These are phyloP conservation scores for Branchellion lobata DNA, from an alignment of 2,888 invertebrate species.

Conservation along the genomic window DNA sequence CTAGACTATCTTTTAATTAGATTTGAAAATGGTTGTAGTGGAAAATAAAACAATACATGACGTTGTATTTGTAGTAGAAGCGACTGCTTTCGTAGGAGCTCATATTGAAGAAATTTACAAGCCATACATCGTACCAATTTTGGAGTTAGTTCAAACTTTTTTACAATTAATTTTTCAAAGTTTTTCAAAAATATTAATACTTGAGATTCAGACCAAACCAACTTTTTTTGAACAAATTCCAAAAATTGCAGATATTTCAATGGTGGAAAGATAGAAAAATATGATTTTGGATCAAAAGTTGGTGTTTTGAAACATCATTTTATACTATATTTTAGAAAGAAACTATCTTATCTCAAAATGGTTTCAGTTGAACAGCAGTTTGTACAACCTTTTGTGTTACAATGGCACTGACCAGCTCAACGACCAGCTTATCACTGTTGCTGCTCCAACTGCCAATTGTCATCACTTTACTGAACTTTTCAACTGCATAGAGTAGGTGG, in stretches of 20 bases:
- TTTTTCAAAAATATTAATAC: too few species aligned
- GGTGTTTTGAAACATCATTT: background rate
- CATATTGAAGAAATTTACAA: constrained; percentile 3
- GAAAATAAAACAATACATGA: constrained; percentile 1
- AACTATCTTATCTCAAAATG: background rate
- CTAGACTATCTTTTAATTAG: too few species aligned
- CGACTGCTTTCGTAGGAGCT: background rate
- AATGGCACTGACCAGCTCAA: background rate
- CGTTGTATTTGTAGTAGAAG: constrained; percentile 8
- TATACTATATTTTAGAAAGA: background rate
- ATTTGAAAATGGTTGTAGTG: background rate
- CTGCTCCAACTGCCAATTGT: constrained; percentile 5
- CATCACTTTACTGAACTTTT: background rate
- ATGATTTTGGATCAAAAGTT: background rate
- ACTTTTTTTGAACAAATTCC: too few species aligned
- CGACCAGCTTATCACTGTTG: background rate
- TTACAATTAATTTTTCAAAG: background rate
- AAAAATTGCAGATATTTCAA: constrained; percentile 15
- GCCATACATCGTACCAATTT: background rate
- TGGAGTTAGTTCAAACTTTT: background rate
- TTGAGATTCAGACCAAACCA: too few species aligned
- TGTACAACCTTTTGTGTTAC: background rate
- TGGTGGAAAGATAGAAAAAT: constrained; percentile 11
- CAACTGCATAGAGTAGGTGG: background rate
- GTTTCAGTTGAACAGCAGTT: background rate